Evolutionary conservation across 2,888 invertebrate species (phyloP).

Genomic region (Caenorhabditis sp.): DNA sequence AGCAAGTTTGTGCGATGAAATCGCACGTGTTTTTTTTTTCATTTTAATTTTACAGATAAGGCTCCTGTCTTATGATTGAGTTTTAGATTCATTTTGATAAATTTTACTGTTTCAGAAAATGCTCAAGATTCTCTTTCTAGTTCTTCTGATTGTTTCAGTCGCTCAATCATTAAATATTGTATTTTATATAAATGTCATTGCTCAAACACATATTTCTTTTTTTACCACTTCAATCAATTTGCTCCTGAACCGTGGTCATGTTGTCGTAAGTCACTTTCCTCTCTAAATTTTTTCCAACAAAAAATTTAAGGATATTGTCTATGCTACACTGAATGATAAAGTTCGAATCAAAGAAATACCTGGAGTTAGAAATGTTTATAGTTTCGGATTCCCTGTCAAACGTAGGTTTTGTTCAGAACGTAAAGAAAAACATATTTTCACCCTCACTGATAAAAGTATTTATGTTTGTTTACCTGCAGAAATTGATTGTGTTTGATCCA

Average conservation of each 20-base stretch:
- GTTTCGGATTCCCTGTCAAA: slow-evolving; percentile 11
- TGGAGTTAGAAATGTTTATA: slow-evolving; percentile 7
- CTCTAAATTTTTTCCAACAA: background rate
- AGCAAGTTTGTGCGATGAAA: too few species aligned
- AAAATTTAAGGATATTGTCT: slow-evolving; percentile 17
- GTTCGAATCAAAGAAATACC: slow-evolving; percentile 10
- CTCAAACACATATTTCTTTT: slow-evolving; percentile 37
- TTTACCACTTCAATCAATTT: slow-evolving; percentile 19
- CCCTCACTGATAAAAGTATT: too few species aligned
- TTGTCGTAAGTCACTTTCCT: slow-evolving; percentile 10
- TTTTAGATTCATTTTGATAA: too few species aligned
- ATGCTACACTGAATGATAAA: slow-evolving; percentile 17
- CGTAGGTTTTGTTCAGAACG: background rate
- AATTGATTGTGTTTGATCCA: too few species aligned
- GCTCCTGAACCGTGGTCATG: slow-evolving; percentile 20
- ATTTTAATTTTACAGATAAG: too few species aligned
- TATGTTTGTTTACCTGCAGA: too few species aligned
- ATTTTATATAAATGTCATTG: slow-evolving; percentile 25
- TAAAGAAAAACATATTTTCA: background rate
- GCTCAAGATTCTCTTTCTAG: slow-evolving; percentile 10
- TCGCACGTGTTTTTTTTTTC: too few species aligned
- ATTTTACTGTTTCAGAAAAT: background rate
- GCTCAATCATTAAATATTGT: slow-evolving; percentile 15
- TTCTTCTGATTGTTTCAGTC: slow-evolving; percentile 1
- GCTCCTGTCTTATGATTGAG: too few species aligned